Percentiles rank a stretch among this genome's conserved stretches.
Evolutionary conservation across 2,888 invertebrate species (phyloP).

Genomic region (Electrophaes corylata): DNA sequence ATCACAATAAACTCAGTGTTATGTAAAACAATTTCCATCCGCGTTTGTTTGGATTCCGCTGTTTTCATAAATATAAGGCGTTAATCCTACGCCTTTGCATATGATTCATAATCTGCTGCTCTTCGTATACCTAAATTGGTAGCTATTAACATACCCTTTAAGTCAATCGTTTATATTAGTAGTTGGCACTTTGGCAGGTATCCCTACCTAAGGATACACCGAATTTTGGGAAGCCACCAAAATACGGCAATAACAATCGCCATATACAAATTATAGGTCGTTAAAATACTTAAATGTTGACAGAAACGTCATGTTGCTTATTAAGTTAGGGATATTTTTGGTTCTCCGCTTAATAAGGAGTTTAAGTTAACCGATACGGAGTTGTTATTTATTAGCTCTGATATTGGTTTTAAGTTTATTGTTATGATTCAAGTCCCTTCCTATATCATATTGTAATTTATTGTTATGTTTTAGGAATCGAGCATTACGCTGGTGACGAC

Average conservation of each 20-base stretch:
- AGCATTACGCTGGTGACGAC: neutral
- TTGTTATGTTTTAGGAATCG: constrained; percentile 10
- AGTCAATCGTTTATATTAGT: constrained; percentile 59
- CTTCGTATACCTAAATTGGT: constrained; percentile 58
- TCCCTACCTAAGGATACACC: constrained; percentile 32
- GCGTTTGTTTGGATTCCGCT: constrained; percentile 32
- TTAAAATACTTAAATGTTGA: constrained; percentile 40
- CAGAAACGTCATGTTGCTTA: constrained; percentile 38
- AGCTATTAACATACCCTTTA: constrained; percentile 70
- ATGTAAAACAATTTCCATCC: constrained; percentile 32
- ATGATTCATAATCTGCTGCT: constrained; percentile 67
- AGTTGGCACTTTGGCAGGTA: constrained; percentile 32
- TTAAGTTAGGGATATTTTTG: constrained; percentile 38
- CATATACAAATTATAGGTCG: constrained; percentile 43
- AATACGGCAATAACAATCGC: constrained; percentile 31
- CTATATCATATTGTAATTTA: constrained; percentile 11
- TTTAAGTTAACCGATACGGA: constrained; percentile 36
- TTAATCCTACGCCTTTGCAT: constrained; percentile 59
- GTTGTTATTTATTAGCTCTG: constrained; percentile 36
- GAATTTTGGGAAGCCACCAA: constrained; percentile 36
- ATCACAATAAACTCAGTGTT: constrained; percentile 29
- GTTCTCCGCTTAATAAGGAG: constrained; percentile 31
- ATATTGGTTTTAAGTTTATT: constrained; percentile 24
- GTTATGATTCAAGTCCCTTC: constrained; percentile 29
- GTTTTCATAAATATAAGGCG: constrained; percentile 33